Base-by-base conservation (phyloP, 2,888 invertebrate species). In the Helleia helle region DNA sequence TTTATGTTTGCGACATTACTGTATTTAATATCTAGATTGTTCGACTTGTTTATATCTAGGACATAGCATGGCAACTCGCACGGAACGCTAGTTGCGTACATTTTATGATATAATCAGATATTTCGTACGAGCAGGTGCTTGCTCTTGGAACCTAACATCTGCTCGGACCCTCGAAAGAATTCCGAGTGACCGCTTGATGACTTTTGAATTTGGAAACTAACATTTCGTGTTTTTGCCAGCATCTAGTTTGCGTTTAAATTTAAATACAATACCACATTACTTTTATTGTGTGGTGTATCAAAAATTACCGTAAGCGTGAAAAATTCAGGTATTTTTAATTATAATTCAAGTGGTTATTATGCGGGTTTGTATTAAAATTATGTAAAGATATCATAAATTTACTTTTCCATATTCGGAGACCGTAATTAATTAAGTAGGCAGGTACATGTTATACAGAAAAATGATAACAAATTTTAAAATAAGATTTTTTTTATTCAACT, bases 1-100 rank as follows among this genome's bases (percentile, higher is more conserved):
- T 55, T 50, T 52, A 50, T 52, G 49, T 51, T 54, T 52, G 52
- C 56, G 51, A 59, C 56, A 58, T 56, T 52, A 39, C 55, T 52
- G 51, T 56, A 54, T 52, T 4, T 57, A 54, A 54, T 58, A 55
- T 58, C 50, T 48, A 71, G 64, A 71, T 66, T 70, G 65, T 67
- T 62, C 55, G 70, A 13, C 24, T 24, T 50, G 73, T 65, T 70
- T 66, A 65, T 75, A 83, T 71, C 75, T 83, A 74, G 81, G 79
- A 73, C 83, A 80, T 73, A 66, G 65, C 72, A 66, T 73, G 74
- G 72, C 73, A 71, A 65, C 69, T 72, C 67, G 70, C 62, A 66
- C 67, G 65, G 69, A 71, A 72, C 71, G 71, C 26, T 34, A 61
- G 70, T 76, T 77, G 75, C 79, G 68, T 71, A 71, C 64, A 54